Conservation (phyloP, 2,113 vertebrate genomes). For the Thalassoma bifasciatum region DNA sequence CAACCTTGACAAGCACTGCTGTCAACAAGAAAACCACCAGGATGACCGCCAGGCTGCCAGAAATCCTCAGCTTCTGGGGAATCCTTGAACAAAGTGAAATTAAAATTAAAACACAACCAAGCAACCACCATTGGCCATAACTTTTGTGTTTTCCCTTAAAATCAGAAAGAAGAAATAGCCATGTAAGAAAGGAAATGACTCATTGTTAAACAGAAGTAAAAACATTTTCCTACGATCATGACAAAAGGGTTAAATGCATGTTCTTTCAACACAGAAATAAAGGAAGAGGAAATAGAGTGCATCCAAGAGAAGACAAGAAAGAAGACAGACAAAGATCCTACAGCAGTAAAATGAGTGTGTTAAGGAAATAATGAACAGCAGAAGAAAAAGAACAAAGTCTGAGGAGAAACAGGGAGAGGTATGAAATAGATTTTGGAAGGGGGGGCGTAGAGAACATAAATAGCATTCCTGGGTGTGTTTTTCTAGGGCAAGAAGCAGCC, state of each 20-base stretch:
- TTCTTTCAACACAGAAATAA: too few relatives aligned
- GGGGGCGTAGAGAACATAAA: conserved; percentile 33
- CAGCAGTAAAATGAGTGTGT: not conserved
- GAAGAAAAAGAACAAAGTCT: conserved; percentile 3
- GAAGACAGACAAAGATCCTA: not conserved
- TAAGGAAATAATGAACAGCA: not conserved
- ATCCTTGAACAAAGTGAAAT: conserved; percentile 81
- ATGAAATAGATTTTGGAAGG: not conserved
- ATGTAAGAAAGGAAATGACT: not conserved
- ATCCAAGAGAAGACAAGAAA: not conserved
- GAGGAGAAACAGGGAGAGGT: conserved; percentile 1
- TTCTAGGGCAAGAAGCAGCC: conserved; percentile 27
- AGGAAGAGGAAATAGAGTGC: not conserved
- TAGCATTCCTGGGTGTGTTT: conserved; percentile 67
- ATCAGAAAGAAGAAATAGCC: too few relatives aligned
- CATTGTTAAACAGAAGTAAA: not conserved
- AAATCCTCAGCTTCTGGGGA: conserved; percentile 90
- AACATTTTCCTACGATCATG: not conserved
- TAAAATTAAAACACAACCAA: not conserved
- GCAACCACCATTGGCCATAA: too few relatives aligned
- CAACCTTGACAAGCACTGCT: conserved; percentile 88
- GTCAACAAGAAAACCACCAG: conserved; percentile 92
- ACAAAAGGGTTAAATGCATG: not conserved
- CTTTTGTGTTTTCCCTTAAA: too few relatives aligned
- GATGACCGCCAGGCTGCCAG: conserved; percentile 88